Base-by-base conservation (phyloP, 2,113 vertebrate genomes). In the Podiceps cristatus region DNA sequence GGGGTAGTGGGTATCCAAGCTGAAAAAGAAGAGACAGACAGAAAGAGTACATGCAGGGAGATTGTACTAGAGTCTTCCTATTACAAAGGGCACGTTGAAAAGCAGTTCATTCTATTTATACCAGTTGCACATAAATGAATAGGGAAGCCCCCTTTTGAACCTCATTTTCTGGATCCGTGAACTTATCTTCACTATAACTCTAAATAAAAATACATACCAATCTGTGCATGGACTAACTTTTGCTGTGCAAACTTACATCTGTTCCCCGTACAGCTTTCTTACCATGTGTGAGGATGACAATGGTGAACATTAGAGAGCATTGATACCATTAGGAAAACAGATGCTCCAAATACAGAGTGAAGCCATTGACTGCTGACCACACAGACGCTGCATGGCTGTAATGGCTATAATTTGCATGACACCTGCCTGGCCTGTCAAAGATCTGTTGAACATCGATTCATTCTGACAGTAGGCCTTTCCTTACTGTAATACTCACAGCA, bases 1-100 rank as follows among this genome's bases (percentile, higher is more conserved):
- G 97, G 97, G 42, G 24, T 35, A 25, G 96, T 42, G 63, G 98
- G 98, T 59, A 87, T 78, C 93, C 97, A 98, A 14, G 98, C 98
- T 99, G 94, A 55, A 91, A 93, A 71, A 58, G 18, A 92, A 77
- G 23, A 85, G 33, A 71, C 18, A 64, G 8, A 47, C 11, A 42
- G 25, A 50, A 64, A 25, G 29, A 88, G 24, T 63, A 63, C 44
- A 73, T 47, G 33, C 42, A 73, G 47, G 12, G 71, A 71, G 20
- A 56, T 2, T 64, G 60, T 82, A 44, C 29, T 50, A 31, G 16
- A 63, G 19, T 59, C 13, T 63, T 74, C 42, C 28, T 14, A 71
- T 29, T 44, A 75, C 7, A 31, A 69, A 64, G 29, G 29, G 68
- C 28, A 60, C 16, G 47, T 3, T 29, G 25, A 60, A 74, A 87